These are phyloP conservation scores for Deladenus siricidicola DNA, from an alignment of 2,888 invertebrate genomes.

Conservation along the genomic window DNA sequence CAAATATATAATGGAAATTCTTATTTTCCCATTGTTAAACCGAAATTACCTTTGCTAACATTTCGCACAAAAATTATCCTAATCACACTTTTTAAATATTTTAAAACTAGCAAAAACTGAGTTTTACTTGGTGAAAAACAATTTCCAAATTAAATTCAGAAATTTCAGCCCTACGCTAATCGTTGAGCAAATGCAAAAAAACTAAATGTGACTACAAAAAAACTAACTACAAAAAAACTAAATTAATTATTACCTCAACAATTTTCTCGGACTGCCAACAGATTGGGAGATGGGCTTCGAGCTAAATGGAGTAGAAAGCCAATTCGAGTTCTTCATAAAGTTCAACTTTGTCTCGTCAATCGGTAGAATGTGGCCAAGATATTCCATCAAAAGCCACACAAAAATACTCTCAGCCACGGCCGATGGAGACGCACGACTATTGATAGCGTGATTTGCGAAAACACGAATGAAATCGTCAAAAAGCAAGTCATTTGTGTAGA, in stretches of 20 bases:
- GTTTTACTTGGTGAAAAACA: too few relatives aligned
- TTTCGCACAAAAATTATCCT: too few relatives aligned
- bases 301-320: conserved; percentile 11
- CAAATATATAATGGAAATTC: neutral
- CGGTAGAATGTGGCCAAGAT: conserved; percentile 17
- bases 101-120: too few relatives aligned
- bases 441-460: conserved; percentile 12
- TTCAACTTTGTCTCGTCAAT: conserved; percentile 10
- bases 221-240: too few relatives aligned
- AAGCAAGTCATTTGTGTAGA: conserved; percentile 14
- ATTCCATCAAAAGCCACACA: conserved; percentile 16
- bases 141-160: too few relatives aligned
- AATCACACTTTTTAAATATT: too few relatives aligned
- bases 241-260: neutral
- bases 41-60: too few relatives aligned
- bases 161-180: too few relatives aligned
- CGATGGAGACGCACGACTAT: conserved; percentile 5
- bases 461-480: conserved; percentile 18
- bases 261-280: conserved; percentile 12
- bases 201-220: neutral
- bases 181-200: neutral
- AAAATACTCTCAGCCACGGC: conserved; percentile 14
- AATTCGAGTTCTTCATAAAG: conserved; percentile 15
- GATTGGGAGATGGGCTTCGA: conserved; percentile 2
- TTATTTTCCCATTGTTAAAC: too few relatives aligned